Base-by-base conservation (phyloP, 2,797 vertebrate genomes). In the Gallirallus australis region DNA sequence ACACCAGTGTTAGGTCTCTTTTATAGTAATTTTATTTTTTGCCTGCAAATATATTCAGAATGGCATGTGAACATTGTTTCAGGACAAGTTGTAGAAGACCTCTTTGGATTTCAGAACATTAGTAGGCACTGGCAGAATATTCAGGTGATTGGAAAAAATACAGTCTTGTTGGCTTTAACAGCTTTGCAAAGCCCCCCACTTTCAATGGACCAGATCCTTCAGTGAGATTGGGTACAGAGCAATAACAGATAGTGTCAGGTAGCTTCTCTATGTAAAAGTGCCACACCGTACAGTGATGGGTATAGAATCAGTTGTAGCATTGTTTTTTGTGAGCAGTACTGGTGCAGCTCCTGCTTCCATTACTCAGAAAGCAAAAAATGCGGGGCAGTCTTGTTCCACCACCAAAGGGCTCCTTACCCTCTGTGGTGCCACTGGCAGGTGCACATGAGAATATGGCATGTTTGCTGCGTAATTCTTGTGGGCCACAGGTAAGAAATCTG, bases 401-500 rank as follows among this genome's bases (percentile, higher is more conserved):
- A 65, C 91, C 40, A 78, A 54, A 64, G 75, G 59, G 7, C 66
- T 83, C 76, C 82, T 92, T 78, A 37, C 37, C 85, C 21, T 77
- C 63, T 79, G 59, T 87, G 72, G 80, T 76, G 59, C 65, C 27
- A 30, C 31, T 95, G 86, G 18, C 71, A 70, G 60, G 45, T 48
- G 35, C 60, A 59, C 70, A 79, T 75, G 84, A 87, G 82, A 88
- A 72, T 66, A 77, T 88, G 87, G 85, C 53, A 59, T 94, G 69
- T 92, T 95, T 95, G 68, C 72, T 81, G 33, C 52, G 90, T 90
- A 40, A 72, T 94, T 90, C n/a, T 85, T 86, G 54, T 70, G 87
- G 83, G 53, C 65, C 84, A 68, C 48, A 23, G 59, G 59, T 57
- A 78, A 72, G 77, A 82, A 90, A 90, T 81, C n/a, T 57, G 45